Conservation (phyloP, 2,888 invertebrate genomes). For the Argyresthia goedartella region DNA sequence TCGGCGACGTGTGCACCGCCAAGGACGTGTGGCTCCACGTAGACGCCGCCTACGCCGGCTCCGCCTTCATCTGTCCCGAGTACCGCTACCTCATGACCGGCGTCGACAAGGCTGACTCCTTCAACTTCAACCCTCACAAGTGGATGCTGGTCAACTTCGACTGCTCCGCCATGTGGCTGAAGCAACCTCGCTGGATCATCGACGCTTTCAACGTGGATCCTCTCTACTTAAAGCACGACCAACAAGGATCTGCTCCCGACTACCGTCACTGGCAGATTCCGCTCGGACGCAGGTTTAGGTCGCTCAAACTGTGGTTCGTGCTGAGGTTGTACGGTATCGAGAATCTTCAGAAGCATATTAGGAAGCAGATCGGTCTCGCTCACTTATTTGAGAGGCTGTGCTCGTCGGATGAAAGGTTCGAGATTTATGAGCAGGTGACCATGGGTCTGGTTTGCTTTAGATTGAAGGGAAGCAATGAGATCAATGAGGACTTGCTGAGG, state of each 20-base stretch:
- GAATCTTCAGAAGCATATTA: conserved; percentile 87
- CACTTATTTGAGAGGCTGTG: conserved; percentile 89
- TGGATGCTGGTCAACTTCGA: conserved; percentile 99
- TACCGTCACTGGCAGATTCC: conserved; percentile 99
- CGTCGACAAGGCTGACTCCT: conserved; percentile 91
- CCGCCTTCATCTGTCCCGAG: conserved; percentile 97
- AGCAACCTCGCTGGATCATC: conserved; percentile 89
- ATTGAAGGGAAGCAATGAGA: conserved; percentile 86
- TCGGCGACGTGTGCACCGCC: conserved; percentile 89
- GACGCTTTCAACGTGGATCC: conserved; percentile 98
- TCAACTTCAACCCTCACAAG: conserved; percentile 99
- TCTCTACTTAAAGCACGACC: conserved; percentile 94
- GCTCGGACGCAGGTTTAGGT: conserved; percentile 90
- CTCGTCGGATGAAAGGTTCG: conserved; percentile 83
- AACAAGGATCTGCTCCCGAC: conserved; percentile 91
- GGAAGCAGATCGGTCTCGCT: conserved; percentile 88
- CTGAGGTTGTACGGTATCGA: conserved; percentile 89
- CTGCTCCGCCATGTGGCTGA: conserved; percentile 98
- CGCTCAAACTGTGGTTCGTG: conserved; percentile 96
- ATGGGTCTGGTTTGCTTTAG: conserved; percentile 98
- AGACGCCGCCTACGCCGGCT: conserved; percentile 97
- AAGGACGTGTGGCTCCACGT: conserved; percentile 92
- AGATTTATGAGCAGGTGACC: conserved; percentile 89
- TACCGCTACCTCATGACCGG: conserved; percentile 92
- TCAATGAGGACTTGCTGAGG: conserved; percentile 85